phyloP scores from a whole-genome alignment of 1,140 invertebrate genomes.

The Aphelinus atriplicis region DNA sequence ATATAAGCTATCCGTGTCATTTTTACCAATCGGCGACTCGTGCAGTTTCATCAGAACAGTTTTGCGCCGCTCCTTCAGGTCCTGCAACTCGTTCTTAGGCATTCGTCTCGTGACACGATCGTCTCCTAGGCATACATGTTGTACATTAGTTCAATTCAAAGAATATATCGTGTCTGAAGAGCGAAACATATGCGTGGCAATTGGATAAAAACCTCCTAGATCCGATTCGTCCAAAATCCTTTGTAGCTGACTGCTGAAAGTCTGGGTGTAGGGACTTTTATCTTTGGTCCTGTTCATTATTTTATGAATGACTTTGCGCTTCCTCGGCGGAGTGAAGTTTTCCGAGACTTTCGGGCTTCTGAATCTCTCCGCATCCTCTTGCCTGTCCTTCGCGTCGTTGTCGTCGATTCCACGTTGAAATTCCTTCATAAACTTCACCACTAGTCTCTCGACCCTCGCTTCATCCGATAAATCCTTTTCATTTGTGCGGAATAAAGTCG shows the following conservation, averaged over 20 bases:
- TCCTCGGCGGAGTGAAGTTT: conserved; percentile 42
- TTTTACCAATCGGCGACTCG: no score
- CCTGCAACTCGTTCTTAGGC: no score
- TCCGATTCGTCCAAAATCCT: conserved; percentile 7
- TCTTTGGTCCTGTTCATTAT: conserved; percentile 34
- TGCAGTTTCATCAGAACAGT: no score
- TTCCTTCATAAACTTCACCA: conserved; percentile 70
- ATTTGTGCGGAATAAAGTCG: conserved; percentile 35
- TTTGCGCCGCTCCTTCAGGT: no score
- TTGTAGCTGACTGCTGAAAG: conserved; percentile 7
- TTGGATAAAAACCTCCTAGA: neutral
- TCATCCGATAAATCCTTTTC: conserved; percentile 65
- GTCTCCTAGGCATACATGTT: no score
- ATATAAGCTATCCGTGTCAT: neutral
- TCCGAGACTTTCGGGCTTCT: conserved; percentile 38
- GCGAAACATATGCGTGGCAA: no score
- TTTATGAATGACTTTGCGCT: conserved; percentile 52
- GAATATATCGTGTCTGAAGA: no score
- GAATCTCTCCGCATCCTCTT: no score
- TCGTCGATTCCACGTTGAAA: conserved; percentile 68
- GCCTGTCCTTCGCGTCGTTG: conserved; percentile 44
- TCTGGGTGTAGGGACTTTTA: neutral
- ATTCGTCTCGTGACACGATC: no score
- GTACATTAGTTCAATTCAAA: no score
- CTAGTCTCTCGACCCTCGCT: conserved; percentile 68